Evolutionary conservation across 1,140 invertebrate species (phyloP).

Genomic region (Bradysia coprophila): DNA sequence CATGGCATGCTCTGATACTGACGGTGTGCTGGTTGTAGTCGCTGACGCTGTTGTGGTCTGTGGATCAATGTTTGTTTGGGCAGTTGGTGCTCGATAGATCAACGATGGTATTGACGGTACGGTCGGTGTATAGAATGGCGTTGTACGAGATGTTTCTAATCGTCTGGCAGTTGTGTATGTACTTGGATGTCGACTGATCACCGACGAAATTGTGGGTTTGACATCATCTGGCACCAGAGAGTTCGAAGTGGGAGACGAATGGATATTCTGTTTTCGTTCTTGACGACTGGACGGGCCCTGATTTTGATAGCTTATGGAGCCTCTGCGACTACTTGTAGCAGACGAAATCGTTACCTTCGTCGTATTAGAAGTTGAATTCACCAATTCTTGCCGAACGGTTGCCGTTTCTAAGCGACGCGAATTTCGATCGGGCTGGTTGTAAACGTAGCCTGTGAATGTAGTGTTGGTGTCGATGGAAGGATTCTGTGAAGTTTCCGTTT

Average conservation of each 20-base stretch:
- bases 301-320: constrained; percentile 3
- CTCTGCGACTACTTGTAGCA: background rate
- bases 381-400: background rate
- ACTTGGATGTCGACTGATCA: constrained; percentile 9
- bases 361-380: background rate
- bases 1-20: constrained; percentile 21
- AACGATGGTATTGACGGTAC: constrained; percentile 4
- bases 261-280: constrained; percentile 1
- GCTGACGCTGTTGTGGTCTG: constrained; percentile 13
- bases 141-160: constrained; percentile 16
- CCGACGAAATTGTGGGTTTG: constrained; percentile 8
- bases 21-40: constrained; percentile 10
- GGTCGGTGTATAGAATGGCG: constrained; percentile 15
- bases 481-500: too few species aligned
- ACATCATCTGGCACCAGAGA: constrained; percentile 2
- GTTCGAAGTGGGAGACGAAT: background rate
- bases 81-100: too few species aligned
- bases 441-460: background rate
- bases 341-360: background rate
- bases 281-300: constrained; percentile 2
- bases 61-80: constrained; percentile 13
- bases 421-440: background rate
- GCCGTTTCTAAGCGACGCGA: background rate
- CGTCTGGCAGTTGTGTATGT: constrained; percentile 12
- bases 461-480: background rate